Evolutionary conservation across 2,113 vertebrate species (phyloP), one percentile per base, ranked within the genome.

Genomic region (Anolis sagrei): DNA sequence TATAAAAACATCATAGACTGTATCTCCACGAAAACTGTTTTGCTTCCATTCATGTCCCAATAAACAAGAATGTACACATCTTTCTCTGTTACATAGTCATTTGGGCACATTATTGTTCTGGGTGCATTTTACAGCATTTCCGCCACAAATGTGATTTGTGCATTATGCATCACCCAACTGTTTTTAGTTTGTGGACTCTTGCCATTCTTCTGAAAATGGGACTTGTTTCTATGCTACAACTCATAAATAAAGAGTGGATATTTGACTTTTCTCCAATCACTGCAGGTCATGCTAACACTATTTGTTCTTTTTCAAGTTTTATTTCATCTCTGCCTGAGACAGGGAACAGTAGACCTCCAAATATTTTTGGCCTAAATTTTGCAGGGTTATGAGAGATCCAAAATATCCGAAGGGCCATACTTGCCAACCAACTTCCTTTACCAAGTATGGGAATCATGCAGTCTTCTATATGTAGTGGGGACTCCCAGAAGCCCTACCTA

Each of bases 161-260:
- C 25, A 78, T 85, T 78, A 85, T 78, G 32, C 49, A 85, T 78
- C 66, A 39, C 19, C 62, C 75, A 78, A 58, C 66, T 79, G 62
- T 84, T 32, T 21, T 13, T 73, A 58, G 19, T 74, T 74, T 58
- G 39, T 51, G 21, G 7, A 9, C 23, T 27, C 73, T 29, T 74
- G 70, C 29, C 62, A 66, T 68, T 64, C 13, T 14, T 77, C 54
- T n/a, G 49, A 79, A 62, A 34, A 10, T 18, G 51, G 75, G 69
- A 51, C 48, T 7, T 76, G 6, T 11, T 44, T 76, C 25, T 27
- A 11, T 58, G 29, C 49, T n/a, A 7, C 51, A n/a, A 77, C 32
- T 49, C 74, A 49, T 49, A n/a, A 62, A 11, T 48, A 48, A 13
- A 25, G 29, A 2, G 4, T 48, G 16, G 18, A 18, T 76, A 58